phyloP scores from a whole-genome alignment of 2,888 invertebrate genomes.

The Pterobdella sp. region DNA sequence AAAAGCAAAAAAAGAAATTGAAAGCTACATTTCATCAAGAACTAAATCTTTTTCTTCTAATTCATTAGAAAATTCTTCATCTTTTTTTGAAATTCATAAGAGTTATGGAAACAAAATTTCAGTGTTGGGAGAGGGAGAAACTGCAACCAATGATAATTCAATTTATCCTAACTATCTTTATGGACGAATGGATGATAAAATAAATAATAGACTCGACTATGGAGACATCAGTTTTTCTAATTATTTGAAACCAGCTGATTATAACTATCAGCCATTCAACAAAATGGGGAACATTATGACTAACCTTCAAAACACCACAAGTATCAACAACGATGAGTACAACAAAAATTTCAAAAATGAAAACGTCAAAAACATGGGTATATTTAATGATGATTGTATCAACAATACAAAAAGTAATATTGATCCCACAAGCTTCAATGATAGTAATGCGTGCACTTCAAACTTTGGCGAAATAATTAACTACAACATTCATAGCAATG shows the following conservation, averaged over 20 bases:
- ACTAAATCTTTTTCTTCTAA: slow-evolving; percentile 61
- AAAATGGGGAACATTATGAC: slow-evolving; percentile 2
- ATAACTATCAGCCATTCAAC: neutral
- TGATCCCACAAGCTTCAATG: neutral
- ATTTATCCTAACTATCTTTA: neutral
- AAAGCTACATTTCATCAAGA: slow-evolving; percentile 89
- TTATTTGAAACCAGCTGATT: slow-evolving; percentile 2
- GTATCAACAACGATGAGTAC: neutral
- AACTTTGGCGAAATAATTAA: neutral
- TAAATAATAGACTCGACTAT: neutral
- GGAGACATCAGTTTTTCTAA: neutral
- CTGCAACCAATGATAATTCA: neutral
- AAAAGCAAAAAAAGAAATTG: slow-evolving; percentile 87
- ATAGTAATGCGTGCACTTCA: neutral
- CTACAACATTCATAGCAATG: neutral
- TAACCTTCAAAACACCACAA: neutral
- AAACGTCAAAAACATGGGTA: neutral
- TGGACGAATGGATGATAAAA: neutral
- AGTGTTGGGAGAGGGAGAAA: neutral
- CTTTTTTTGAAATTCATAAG: neutral
- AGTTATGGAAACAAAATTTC: neutral
- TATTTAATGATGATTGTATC: neutral
- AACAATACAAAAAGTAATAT: neutral
- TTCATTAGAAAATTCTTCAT: neutral
- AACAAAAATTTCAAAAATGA: slow-evolving; percentile 19